phyloP scores from a whole-genome alignment of 2,797 vertebrate genomes.

The Gorsachius magnificus region DNA sequence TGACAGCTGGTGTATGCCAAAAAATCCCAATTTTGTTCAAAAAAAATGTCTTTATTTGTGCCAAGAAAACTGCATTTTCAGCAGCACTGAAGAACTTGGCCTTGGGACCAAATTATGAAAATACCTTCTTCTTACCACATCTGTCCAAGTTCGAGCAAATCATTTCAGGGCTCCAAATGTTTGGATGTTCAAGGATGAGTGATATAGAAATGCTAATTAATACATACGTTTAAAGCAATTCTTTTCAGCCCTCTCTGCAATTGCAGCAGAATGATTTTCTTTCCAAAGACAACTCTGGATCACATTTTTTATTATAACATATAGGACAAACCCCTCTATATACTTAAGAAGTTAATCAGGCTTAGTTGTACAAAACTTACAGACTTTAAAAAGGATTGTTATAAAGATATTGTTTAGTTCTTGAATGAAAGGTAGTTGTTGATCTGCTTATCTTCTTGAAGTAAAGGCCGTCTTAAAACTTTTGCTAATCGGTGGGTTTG shows the following conservation, averaged over 20 bases:
- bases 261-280: not conserved
- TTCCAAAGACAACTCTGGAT: not conserved
- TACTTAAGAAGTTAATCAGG: not conserved
- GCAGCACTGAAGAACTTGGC: not conserved
- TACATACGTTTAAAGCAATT: not conserved
- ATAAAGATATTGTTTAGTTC: not conserved
- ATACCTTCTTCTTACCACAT: not conserved
- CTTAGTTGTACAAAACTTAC: not conserved
- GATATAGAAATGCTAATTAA: not conserved
- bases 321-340: not conserved
- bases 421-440: not conserved
- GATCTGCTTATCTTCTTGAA: not conserved
- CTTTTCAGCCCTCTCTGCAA: not conserved
- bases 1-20: not conserved
- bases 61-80: conserved; percentile 20
- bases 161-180: not conserved
- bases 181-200: not conserved
- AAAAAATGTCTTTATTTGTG: not conserved
- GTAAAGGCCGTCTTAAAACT: not conserved
- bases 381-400: not conserved
- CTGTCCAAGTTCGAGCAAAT: not conserved
- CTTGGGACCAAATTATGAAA: not conserved
- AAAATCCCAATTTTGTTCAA: not conserved
- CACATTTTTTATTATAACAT: not conserved
- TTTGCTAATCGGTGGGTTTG: not conserved